Conservation (phyloP, 2,888 invertebrate genomes). For the Liopterus haemorrhoidalis region DNA sequence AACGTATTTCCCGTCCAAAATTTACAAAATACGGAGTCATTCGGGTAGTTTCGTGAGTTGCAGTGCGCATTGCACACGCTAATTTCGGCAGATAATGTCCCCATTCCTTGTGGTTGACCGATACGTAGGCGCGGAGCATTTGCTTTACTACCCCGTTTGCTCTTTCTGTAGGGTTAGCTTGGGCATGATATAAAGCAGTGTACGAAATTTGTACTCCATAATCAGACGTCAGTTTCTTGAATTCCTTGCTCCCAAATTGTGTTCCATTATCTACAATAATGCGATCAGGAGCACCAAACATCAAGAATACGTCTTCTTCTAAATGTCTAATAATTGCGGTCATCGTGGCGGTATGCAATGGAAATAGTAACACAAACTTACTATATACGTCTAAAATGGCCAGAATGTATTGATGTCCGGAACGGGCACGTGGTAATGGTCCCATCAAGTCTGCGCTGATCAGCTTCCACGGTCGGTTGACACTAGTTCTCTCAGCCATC, state of each 20-base stretch:
- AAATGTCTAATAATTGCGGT: constrained; percentile 18
- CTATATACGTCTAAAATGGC: constrained; percentile 25
- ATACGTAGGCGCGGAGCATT: constrained; percentile 29
- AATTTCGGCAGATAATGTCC: constrained; percentile 29
- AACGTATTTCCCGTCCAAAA: constrained; percentile 28
- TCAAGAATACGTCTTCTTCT: constrained; percentile 30
- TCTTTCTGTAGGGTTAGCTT: constrained; percentile 23
- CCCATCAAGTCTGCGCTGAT: constrained; percentile 18
- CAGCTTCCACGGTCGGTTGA: constrained; percentile 19
- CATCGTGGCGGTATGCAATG: constrained; percentile 29
- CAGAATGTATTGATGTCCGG: constrained; percentile 19
- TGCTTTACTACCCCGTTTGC: constrained; percentile 25
- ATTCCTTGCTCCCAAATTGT: constrained; percentile 29
- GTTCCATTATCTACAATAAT: constrained; percentile 34
- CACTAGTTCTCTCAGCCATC: constrained; percentile 17
- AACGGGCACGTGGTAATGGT: constrained; percentile 15
- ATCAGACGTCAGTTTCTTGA: constrained; percentile 10
- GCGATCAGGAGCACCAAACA: constrained; percentile 32
- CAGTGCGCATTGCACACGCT: constrained; percentile 30
- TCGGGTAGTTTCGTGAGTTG: constrained; percentile 28
- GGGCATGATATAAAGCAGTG: constrained; percentile 21
- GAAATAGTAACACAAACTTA: constrained; percentile 30
- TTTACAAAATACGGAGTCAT: constrained; percentile 27
- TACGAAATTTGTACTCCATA: constrained; percentile 17
- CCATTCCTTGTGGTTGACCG: constrained; percentile 24